Conservation (phyloP, 2,113 vertebrate species). For the Acrocephalus arundinaceus region DNA sequence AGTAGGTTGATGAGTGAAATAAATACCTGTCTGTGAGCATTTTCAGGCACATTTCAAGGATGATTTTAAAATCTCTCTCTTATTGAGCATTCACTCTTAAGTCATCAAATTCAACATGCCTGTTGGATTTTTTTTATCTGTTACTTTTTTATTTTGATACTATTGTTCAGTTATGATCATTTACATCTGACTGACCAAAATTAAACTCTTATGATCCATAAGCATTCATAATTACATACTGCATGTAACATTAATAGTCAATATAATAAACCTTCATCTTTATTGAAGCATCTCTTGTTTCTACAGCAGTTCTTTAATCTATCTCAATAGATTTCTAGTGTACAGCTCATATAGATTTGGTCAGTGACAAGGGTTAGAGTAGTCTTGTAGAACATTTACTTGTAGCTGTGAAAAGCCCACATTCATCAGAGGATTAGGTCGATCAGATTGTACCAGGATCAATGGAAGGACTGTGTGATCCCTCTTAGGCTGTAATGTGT, state of each 20-base stretch:
- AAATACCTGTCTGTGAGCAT: slow-evolving; percentile 5
- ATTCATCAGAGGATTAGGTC: slow-evolving; percentile 88
- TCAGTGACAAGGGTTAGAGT: slow-evolving; percentile 81
- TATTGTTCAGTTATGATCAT: slow-evolving; percentile 58
- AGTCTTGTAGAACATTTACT: slow-evolving; percentile 85
- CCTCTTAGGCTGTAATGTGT: slow-evolving; percentile 75
- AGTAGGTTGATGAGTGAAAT: slow-evolving; percentile 21
- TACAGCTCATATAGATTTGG: slow-evolving; percentile 78
- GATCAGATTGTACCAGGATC: slow-evolving; percentile 87
- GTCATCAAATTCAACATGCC: not conserved
- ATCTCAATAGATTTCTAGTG: slow-evolving; percentile 82
- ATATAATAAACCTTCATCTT: slow-evolving; percentile 81
- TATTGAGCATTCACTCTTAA: not conserved
- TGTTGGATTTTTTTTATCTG: not conserved
- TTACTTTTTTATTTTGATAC: not conserved
- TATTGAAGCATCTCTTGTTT: slow-evolving; percentile 76
- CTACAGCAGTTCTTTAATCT: slow-evolving; percentile 76
- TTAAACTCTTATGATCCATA: slow-evolving; percentile 69
- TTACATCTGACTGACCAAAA: slow-evolving; percentile 67
- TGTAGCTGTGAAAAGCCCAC: slow-evolving; percentile 83
- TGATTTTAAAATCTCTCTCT: not conserved
- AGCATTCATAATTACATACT: slow-evolving; percentile 69
- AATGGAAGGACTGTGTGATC: slow-evolving; percentile 84
- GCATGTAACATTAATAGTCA: slow-evolving; percentile 74
- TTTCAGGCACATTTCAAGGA: not conserved